Evolutionary conservation across 2,888 invertebrate genomes (phyloP).

Genomic region (Sphinx pinastri): DNA sequence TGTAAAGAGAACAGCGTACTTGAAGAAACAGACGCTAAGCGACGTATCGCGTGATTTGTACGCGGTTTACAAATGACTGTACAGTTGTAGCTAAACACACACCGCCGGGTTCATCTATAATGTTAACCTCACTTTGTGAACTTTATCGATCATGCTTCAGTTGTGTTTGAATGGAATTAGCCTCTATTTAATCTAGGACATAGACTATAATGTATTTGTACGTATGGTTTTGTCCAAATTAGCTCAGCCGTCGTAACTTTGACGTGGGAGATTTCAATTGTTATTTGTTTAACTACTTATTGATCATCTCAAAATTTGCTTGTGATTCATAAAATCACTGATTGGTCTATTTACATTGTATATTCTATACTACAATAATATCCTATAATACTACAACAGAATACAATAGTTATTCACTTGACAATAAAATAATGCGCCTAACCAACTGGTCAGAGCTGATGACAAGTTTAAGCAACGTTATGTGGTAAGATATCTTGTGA

Average conservation of each 20-base stretch:
- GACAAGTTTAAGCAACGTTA: not conserved
- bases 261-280: not conserved
- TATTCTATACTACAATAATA: too few relatives aligned
- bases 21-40: conserved; percentile 45
- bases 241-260: not conserved
- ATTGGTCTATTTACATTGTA: too few relatives aligned
- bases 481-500: not conserved
- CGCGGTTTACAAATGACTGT: conserved; percentile 42
- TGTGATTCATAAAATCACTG: too few relatives aligned
- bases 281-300: not conserved
- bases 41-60: conserved; percentile 51
- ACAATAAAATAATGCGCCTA: not conserved
- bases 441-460: not conserved
- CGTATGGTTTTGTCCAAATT: not conserved
- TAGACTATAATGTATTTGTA: not conserved
- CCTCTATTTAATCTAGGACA: not conserved
- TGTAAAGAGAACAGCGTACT: not conserved
- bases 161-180: not conserved
- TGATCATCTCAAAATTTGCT: too few relatives aligned
- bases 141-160: not conserved
- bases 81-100: conserved; percentile 14
- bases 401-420: not conserved
- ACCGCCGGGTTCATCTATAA: not conserved
- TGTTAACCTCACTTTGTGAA: not conserved
- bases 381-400: not conserved